Conservation (phyloP, 2,888 invertebrate genomes). For the Ditylenchus weischeri region DNA sequence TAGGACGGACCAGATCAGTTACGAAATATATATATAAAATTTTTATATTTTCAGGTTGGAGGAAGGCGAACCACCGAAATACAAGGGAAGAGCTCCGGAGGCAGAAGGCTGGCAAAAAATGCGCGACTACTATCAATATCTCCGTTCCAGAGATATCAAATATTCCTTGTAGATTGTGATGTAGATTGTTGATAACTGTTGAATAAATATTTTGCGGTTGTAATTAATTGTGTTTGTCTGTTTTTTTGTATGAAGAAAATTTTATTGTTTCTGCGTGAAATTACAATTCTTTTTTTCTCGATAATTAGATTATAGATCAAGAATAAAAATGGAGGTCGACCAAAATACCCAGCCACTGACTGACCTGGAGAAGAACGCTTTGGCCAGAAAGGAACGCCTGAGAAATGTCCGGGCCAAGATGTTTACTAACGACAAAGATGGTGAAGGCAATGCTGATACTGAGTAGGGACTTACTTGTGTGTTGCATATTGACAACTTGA, state of each 20-base stretch:
- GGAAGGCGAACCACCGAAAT: conserved; percentile 40
- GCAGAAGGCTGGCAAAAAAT: conserved; percentile 52
- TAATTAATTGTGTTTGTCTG: not conserved
- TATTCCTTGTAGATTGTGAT: conserved; percentile 42
- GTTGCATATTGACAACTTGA: too few species aligned
- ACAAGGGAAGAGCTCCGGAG: conserved; percentile 24
- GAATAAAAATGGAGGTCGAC: not conserved
- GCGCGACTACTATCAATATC: conserved; percentile 52
- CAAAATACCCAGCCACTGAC: conserved; percentile 17
- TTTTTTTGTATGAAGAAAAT: not conserved
- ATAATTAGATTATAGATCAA: conserved; percentile 19
- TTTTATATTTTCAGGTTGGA: conserved; percentile 39
- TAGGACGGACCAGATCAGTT: too few species aligned
- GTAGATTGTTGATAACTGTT: conserved; percentile 8
- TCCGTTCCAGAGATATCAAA: conserved; percentile 47
- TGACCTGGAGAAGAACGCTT: conserved; percentile 39
- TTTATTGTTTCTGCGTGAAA: not conserved
- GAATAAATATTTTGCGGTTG: not conserved
- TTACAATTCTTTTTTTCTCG: not conserved
- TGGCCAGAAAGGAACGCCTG: conserved; percentile 28
- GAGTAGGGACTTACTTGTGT: too few species aligned
- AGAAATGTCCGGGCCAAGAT: conserved; percentile 8
- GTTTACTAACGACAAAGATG: not conserved
- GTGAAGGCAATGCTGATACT: not conserved
- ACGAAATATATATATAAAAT: not conserved